These are phyloP conservation scores for Scaptomyza hsui DNA, from an alignment of 1,140 invertebrate species.

Conservation along the genomic window DNA sequence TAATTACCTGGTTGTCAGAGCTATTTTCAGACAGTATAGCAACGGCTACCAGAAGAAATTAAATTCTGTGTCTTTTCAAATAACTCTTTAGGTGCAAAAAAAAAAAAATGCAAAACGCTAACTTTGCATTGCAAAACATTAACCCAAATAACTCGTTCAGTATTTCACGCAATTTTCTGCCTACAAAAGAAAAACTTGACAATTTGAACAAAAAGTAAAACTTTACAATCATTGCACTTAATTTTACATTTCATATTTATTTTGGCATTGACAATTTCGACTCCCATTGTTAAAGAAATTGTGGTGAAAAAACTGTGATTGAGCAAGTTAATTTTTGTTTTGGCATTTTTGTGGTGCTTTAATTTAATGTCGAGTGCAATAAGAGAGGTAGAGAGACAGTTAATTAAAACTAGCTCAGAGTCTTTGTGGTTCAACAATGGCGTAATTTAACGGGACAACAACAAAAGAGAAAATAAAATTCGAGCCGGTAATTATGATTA, in stretches of 20 bases:
- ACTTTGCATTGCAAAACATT: slow-evolving; percentile 18
- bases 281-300: slow-evolving; percentile 67
- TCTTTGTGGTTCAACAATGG: slow-evolving; percentile 27
- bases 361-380: slow-evolving; percentile 37
- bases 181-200: slow-evolving; percentile 44
- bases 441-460: slow-evolving; percentile 40
- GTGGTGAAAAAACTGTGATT: slow-evolving; percentile 56
- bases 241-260: slow-evolving; percentile 57
- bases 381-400: slow-evolving; percentile 31
- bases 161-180: slow-evolving; percentile 27
- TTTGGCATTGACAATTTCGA: slow-evolving; percentile 74
- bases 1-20: slow-evolving; percentile 3
- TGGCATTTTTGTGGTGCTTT: slow-evolving; percentile 25
- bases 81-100: not conserved
- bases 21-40: too few relatives aligned
- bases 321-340: slow-evolving; percentile 57
- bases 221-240: slow-evolving; percentile 61
- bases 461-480: slow-evolving; percentile 32
- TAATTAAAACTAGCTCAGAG: slow-evolving; percentile 56
- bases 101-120: too few relatives aligned
- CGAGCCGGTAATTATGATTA: slow-evolving; percentile 59
- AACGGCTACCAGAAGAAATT: too few relatives aligned
- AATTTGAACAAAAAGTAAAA: slow-evolving; percentile 40
- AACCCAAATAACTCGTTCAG: slow-evolving; percentile 20
- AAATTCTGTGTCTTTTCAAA: not conserved